A percentile compares a stretch with the other conserved stretches of the same genome.
Conservation (phyloP, 2,113 vertebrate species). For the Gambusia affinis region DNA sequence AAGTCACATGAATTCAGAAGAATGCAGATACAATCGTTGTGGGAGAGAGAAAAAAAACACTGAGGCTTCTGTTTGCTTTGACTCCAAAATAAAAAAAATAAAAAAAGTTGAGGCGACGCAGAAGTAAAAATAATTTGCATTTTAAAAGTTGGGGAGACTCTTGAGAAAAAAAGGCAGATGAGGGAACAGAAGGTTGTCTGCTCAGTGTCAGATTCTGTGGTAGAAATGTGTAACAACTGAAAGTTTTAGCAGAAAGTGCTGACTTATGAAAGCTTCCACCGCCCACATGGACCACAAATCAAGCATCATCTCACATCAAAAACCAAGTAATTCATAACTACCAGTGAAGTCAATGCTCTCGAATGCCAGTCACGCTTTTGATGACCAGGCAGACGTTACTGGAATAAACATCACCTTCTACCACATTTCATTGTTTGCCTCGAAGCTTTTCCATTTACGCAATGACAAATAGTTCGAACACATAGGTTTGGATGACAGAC, state of each 20-base stretch:
- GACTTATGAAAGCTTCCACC: conserved; percentile 12
- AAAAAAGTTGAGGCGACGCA: not conserved
- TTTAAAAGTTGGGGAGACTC: not conserved
- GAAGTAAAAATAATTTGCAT: not conserved
- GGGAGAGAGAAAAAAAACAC: conserved; percentile 10
- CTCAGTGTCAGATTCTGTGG: not conserved
- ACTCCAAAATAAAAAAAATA: not conserved
- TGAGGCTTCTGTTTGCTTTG: not conserved
- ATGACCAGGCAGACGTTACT: conserved; percentile 10
- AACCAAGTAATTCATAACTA: not conserved
- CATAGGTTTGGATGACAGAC: not conserved
- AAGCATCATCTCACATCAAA: not conserved
- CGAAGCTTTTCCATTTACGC: not conserved
- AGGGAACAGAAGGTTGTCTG: not conserved
- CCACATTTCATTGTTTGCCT: not conserved
- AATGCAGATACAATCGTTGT: conserved; percentile 18
- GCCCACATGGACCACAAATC: conserved; percentile 15
- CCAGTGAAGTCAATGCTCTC: not conserved
- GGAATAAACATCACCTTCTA: not conserved
- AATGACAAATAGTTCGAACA: not conserved
- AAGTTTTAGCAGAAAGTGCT: conserved; percentile 13
- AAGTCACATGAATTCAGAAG: conserved; percentile 2
- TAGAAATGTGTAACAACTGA: not conserved
- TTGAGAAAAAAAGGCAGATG: not conserved
- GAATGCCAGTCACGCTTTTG: conserved; percentile 2